Base-by-base conservation (phyloP, 2,888 invertebrate genomes). In the Alentia gelatinosa region DNA sequence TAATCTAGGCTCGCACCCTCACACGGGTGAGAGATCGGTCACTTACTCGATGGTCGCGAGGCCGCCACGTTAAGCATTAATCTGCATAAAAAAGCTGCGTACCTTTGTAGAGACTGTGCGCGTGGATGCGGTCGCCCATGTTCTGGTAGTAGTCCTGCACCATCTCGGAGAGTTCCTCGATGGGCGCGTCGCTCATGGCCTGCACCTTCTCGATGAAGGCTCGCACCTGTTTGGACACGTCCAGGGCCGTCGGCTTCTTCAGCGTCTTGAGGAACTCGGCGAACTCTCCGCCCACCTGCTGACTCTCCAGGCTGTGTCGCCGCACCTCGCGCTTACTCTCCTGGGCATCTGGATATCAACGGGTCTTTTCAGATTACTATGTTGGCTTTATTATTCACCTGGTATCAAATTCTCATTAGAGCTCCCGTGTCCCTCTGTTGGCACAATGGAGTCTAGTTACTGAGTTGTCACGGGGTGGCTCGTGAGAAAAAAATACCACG, bases 91-190 rank as follows among this genome's bases (percentile, higher is more conserved):
- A 47, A 47, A 47, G 47, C 9, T 97, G 50, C 90, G 97, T 74
- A 96, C 96, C 95, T 95, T 95, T 96, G 93, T 96, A 96, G 37
- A 95, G 92, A 1, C 94, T 75, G 88, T 95, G 94, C 0, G 94
- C 92, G 93, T 98, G 97, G 96, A 98, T 97, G 93, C 98, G 97
- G 92, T 98, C 97, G 93, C 97, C 97, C 96, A 98, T 95, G 89
- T 97, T 97, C 96, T 98, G 98, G 96, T 99, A 99, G 95, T 98
- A 98, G 94, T 98, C 98, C 96, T 99, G 99, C 42, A 98, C 98
- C 83, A 98, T 96, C 95, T 99, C 98, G 0, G 99, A 98, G 47
- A 99, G 96, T 93, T 99, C 95, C 7, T 96, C 96, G 9, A 95
- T 93, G 0, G 94, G 93, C 12, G 92, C 92, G 40, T 95, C 94